phyloP scores from a whole-genome alignment of 1,140 invertebrate genomes.

The Melipona quadrifasciata region DNA sequence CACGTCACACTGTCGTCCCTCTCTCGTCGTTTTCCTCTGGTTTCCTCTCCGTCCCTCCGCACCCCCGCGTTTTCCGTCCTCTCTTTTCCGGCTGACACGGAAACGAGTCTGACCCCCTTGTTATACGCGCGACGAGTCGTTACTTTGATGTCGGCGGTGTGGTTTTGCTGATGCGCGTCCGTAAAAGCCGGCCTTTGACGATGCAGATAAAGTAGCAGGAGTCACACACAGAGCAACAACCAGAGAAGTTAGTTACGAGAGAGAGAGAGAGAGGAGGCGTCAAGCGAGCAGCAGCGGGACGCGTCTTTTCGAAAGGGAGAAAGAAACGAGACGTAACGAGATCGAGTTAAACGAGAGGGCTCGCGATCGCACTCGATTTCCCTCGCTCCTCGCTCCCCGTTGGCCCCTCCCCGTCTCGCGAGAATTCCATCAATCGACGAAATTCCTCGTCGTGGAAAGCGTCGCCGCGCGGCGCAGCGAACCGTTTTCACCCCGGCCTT shows the following conservation, averaged over 20 bases:
- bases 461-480: too few relatives aligned
- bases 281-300: too few relatives aligned
- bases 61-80: neutral
- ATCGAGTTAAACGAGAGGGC: neutral
- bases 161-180: conserved; percentile 31
- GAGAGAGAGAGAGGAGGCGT: neutral
- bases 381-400: neutral
- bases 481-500: neutral
- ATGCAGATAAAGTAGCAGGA: conserved; percentile 24
- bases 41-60: neutral
- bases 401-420: neutral
- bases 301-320: neutral
- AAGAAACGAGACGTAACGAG: neutral
- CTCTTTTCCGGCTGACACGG: conserved; percentile 22
- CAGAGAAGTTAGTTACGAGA: conserved; percentile 22
- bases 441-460: neutral
- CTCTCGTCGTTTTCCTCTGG: neutral
- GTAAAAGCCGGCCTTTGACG: conserved; percentile 44
- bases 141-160: conserved; percentile 37
- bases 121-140: conserved; percentile 34
- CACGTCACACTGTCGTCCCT: too few relatives aligned
- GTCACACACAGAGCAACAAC: neutral
- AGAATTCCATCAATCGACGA: neutral
- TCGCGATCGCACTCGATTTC: neutral
- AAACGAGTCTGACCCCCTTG: conserved; percentile 36